phyloP scores from a whole-genome alignment of 2,113 vertebrate genomes.

The Meles meles region DNA sequence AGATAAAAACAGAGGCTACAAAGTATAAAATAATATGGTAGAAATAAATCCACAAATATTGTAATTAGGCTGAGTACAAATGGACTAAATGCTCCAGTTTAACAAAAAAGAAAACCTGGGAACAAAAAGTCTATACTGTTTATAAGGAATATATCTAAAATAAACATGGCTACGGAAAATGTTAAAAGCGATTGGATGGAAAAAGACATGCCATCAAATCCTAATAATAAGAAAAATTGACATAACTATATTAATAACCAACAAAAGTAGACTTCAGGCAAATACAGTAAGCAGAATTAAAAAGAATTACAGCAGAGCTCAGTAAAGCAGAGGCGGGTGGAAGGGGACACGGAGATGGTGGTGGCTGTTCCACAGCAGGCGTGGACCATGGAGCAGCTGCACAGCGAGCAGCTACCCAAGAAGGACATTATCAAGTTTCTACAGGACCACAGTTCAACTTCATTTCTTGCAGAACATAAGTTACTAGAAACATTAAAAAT shows the following conservation, averaged over 20 bases:
- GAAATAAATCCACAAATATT: background rate
- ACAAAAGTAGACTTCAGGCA: background rate
- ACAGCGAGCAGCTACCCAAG: too few relatives aligned
- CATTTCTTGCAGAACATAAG: too few relatives aligned
- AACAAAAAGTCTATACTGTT: background rate
- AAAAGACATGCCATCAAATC: background rate
- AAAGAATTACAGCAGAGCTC: background rate
- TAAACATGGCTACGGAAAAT: background rate
- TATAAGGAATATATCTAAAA: background rate
- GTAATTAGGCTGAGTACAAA: background rate
- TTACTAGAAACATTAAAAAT: too few relatives aligned
- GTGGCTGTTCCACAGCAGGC: too few relatives aligned
- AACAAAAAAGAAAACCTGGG: background rate
- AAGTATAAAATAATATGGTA: background rate
- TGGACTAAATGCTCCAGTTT: background rate
- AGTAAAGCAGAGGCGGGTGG: too few relatives aligned
- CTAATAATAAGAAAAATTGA: background rate
- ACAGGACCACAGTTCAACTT: too few relatives aligned
- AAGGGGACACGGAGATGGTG: too few relatives aligned
- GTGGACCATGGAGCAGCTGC: too few relatives aligned
- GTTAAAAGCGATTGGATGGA: background rate
- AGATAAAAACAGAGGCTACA: background rate
- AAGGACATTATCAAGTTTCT: too few relatives aligned
- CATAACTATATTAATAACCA: background rate
- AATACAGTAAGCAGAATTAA: background rate